Conservation (phyloP, 1,140 invertebrate species). For the Leptinotarsa lineolata region DNA sequence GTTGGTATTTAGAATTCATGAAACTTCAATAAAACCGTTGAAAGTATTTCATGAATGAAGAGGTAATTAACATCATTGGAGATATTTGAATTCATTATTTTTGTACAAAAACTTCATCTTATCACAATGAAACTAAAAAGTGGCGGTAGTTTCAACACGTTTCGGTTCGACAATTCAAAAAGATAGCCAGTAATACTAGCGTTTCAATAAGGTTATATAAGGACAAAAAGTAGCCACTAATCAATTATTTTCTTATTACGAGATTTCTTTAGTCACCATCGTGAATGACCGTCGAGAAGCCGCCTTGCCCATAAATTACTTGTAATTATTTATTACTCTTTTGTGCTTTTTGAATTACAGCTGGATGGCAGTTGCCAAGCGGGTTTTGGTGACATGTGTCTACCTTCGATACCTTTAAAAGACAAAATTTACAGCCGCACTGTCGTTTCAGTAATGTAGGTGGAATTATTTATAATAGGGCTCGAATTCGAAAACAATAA, state of each 20-base stretch:
- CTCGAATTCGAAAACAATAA: constrained; percentile 4
- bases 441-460: constrained; percentile 17
- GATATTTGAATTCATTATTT: no score
- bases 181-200: no score
- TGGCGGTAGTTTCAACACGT: no score
- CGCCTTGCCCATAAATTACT: constrained; percentile 39
- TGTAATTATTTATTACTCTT: constrained; percentile 43
- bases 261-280: constrained; percentile 1
- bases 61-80: no score
- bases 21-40: no score
- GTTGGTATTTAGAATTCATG: no score
- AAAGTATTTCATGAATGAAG: no score
- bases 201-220: no score
- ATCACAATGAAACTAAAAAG: no score
- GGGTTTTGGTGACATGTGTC: constrained; percentile 44
- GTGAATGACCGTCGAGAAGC: constrained; percentile 19
- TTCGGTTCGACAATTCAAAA: no score
- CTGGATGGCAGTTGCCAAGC: constrained; percentile 46
- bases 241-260: constrained; percentile 3
- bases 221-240: not conserved
- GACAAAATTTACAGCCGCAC: constrained; percentile 18
- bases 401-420: constrained; percentile 14
- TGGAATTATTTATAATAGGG: constrained; percentile 19
- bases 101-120: no score
- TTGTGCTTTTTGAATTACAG: constrained; percentile 44